phyloP scores from a whole-genome alignment of 2,797 vertebrate species.

The Aulostomus chinensis region DNA sequence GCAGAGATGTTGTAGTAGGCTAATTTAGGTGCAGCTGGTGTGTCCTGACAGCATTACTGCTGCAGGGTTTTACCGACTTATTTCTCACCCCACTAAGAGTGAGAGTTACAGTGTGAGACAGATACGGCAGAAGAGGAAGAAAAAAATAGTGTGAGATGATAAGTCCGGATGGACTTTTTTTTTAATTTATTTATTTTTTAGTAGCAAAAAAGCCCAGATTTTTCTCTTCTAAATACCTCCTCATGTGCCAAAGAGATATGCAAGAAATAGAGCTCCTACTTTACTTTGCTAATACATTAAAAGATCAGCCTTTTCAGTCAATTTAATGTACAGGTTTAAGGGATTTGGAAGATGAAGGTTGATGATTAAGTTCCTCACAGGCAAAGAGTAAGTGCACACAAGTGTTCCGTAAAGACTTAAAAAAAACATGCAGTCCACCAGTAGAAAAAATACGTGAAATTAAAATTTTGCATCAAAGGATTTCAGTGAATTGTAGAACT shows the following conservation, averaged over 20 bases:
- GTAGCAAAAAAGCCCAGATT: constrained; percentile 18
- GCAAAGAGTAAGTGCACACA: neutral
- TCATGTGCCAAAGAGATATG: constrained; percentile 5
- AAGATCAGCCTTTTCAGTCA: constrained; percentile 6
- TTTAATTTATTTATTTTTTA: no score
- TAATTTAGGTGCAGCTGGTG: constrained; percentile 41
- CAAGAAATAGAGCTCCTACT: neutral
- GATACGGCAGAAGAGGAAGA: constrained; percentile 21
- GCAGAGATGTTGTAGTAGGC: constrained; percentile 19
- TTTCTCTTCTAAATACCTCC: constrained; percentile 9
- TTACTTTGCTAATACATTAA: constrained; percentile 9
- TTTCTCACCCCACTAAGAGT: constrained; percentile 13
- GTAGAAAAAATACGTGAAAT: no score
- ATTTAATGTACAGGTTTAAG: constrained; percentile 9
- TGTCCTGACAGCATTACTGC: constrained; percentile 52
- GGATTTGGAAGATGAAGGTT: constrained; percentile 1
- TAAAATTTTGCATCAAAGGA: no score
- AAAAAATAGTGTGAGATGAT: constrained; percentile 11
- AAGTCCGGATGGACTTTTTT: constrained; percentile 37
- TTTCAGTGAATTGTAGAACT: neutral
- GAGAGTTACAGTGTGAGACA: constrained; percentile 18
- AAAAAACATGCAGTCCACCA: neutral
- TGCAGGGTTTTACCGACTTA: constrained; percentile 35
- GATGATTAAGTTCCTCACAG: neutral
- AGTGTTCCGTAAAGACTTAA: neutral